A percentile compares a stretch with the other conserved stretches of the same genome.
phyloP scores from a whole-genome alignment of 2,113 vertebrate genomes.

The Orientallactaga bullata region DNA sequence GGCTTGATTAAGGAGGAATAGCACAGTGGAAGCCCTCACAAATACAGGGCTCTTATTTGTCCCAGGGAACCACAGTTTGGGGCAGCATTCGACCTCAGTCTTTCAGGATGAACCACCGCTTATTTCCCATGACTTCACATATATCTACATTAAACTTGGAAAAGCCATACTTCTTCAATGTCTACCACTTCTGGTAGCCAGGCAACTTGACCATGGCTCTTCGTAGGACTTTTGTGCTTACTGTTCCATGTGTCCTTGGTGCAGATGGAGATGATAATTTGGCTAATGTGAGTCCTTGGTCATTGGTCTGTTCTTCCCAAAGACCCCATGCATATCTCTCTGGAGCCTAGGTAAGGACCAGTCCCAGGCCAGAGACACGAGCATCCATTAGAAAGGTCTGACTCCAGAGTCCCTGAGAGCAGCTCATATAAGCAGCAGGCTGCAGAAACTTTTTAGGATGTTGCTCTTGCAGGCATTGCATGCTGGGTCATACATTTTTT shows the following conservation, averaged over 20 bases:
- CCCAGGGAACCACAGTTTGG: not conserved
- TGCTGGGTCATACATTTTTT: constrained; percentile 44
- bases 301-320: constrained; percentile 84
- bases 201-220: not conserved
- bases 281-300: not conserved
- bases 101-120: not conserved
- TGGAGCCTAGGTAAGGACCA: constrained; percentile 86
- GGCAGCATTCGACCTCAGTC: not conserved
- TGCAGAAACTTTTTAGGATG: constrained; percentile 88
- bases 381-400: not conserved
- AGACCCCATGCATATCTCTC: constrained; percentile 92
- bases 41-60: not conserved
- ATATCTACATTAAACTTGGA: not conserved
- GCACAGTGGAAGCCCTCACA: not conserved
- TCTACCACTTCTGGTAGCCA: not conserved
- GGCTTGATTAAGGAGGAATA: too few species aligned
- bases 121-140: not conserved
- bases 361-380: too few species aligned
- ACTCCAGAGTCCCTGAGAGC: not conserved
- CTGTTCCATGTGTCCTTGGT: not conserved
- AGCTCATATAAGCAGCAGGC: constrained; percentile 76
- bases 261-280: not conserved
- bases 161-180: not conserved
- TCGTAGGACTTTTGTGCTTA: not conserved
- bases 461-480: constrained; percentile 77